Evolutionary conservation across 2,888 invertebrate species (phyloP), one percentile per base, ranked within the genome.

Genomic region (Tholera decimalis): DNA sequence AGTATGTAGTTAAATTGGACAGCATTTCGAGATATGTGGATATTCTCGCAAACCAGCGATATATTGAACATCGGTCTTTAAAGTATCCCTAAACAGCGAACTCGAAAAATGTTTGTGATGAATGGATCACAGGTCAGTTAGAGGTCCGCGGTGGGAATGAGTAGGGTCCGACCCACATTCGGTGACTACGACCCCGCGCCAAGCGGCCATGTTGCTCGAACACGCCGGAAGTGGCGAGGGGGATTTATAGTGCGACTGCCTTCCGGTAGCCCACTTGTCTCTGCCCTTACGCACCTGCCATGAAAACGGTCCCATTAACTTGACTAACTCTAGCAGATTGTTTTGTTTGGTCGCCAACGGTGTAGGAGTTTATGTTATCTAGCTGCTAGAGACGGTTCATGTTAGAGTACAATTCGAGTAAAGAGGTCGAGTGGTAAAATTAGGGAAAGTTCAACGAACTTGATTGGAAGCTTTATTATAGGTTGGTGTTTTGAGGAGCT

Each of bases 191-290:
- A 83, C 65, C 80, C 83, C 83, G 80, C 83, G 77, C 44, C 28
- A 9, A 30, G 30, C 24, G 77, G 80, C 87, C 88, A 88, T 88
- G 89, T 87, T 89, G 90, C 84, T 64, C 87, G 85, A 82, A 75
- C 72, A 54, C 83, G 80, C 86, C 93, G 94, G 94, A 93, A 92
- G 89, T 83, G 81, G 79, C 83, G 81, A 82, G 87, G 89, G 71
- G 89, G 88, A 88, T 89, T 91, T 90, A 91, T 90, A 86, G 88
- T 88, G 85, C 88, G 87, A 84, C 84, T 62, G 65, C 84, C 87
- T 89, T 89, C 91, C 91, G 90, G 83, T 86, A 87, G 76, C 82
- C 87, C 85, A 90, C 88, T 91, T 90, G 91, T 87, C 87, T 50
- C 72, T 77, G 86, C 85, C 85, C 50, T 41, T 56, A 87, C 80